Base-by-base conservation (phyloP, 2,113 vertebrate genomes). In the Aleadryas rufinucha region DNA sequence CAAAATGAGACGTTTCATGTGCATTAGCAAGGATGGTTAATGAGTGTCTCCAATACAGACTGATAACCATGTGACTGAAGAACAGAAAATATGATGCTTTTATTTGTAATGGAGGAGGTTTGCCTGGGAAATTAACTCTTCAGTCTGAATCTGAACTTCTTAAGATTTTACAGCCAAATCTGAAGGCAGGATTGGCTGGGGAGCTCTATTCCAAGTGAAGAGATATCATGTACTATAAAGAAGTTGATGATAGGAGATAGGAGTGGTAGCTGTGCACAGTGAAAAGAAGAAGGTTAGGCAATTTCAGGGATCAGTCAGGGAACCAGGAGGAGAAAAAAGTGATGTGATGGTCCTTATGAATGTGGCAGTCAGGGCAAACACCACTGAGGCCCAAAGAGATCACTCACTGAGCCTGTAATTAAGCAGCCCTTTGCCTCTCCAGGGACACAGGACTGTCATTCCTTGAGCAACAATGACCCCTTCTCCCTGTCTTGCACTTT, bases 381-480 rank as follows among this genome's bases (percentile, higher is more conserved):
- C 20, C 10, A 14, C 3, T 21, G 21, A 63, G 37, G 30, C 17
- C 52, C 9, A 8, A 63, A 53, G 49, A 44, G 10, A 61, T 86
- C 76, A 23, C 27, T 52, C 22, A 7, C 30, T 57, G 14, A 52
- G 30, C 31, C 11, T 41, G 5, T 44, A 54, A 80, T 41, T 57
- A 41, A 8, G 9, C 17, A 63, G 33, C 21, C 18, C 37, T 68
- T 66, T 70, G 65, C 35, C 50, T 64, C 59, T 42, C 42, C 12
- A 45, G 80, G 22, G 20, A 8, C 1, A 1, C 19, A 23, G n/a
- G 24, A 15, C 42, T 64, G 56, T 56, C 0, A 0, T 37, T 31
- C 33, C 64, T 26, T 23, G 30, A 56, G 30, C 3, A 18, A 41
- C 1, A 6, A 45, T 28, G 42, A 53, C 30, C 24, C 27, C 31